These are phyloP conservation scores for Scolopax bukidnonensis DNA, from an alignment of 2,797 vertebrate species.

Conservation along the genomic window DNA sequence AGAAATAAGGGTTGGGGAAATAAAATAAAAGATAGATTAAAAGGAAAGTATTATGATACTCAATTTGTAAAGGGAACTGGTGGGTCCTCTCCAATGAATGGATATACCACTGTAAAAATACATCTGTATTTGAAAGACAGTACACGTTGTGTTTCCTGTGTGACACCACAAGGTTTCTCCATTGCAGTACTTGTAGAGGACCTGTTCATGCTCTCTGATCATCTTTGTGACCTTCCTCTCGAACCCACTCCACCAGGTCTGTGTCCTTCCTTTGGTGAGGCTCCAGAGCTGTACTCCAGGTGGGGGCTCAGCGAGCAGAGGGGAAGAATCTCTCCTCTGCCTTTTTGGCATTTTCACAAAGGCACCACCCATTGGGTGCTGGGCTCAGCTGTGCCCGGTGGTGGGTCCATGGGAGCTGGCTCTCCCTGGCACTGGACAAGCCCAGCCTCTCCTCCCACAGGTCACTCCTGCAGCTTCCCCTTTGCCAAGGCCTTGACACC, in stretches of 20 bases:
- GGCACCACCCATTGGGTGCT: not conserved
- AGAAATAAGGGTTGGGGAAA: not conserved
- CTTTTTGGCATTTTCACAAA: not conserved
- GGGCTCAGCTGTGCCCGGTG: not conserved
- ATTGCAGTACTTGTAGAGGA: not conserved
- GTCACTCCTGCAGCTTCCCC: not conserved
- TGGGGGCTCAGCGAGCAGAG: no score
- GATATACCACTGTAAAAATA: not conserved
- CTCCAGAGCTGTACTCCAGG: no score
- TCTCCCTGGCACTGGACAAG: rapidly evolving
- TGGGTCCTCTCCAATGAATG: not conserved
- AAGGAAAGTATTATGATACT: not conserved
- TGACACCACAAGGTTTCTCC: not conserved
- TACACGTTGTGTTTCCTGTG: not conserved
- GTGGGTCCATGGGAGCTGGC: rapidly evolving
- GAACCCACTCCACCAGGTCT: no score
- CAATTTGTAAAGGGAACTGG: not conserved
- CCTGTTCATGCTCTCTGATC: not conserved
- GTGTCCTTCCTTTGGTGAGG: no score
- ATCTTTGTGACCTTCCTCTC: no score
- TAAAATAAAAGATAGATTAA: not conserved
- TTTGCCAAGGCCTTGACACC: not conserved
- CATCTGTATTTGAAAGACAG: not conserved
- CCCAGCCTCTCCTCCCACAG: not conserved
- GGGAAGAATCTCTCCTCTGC: not conserved